Evolutionary conservation across 2,888 invertebrate species (phyloP), one percentile per base, ranked within the genome.

Genomic region (Napeogenes sylphis): DNA sequence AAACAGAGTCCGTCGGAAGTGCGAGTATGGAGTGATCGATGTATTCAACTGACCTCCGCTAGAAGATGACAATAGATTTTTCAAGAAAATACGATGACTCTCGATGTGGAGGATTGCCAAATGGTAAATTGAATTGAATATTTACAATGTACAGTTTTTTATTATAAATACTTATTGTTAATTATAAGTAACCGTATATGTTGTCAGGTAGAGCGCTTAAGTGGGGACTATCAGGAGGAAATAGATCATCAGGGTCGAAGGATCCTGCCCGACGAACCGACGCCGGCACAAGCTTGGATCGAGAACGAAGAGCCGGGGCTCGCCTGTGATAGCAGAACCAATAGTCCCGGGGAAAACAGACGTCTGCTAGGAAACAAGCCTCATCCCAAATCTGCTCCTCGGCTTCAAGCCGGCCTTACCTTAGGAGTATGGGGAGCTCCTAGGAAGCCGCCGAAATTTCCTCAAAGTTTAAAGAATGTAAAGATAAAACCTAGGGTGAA

Each of bases 331-430:
- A 74, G 75, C 66, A 66, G 74, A 47, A 71, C 73, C 38, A 74
- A 73, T 66, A 83, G 83, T 62, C 82, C 84, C 3, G 85, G 81
- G 30, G 87, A 87, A 71, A 81, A 75, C 72, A 76, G 78, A 51
- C 75, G 83, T 5, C 77, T 88, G 46, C 80, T 87, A 6, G 72
- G 72, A 14, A 70, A 70, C 30, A 67, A 63, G 14, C 68, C 58
- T 56, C 70, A 38, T 47, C 72, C 63, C 58, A 70, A 56, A 74
- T 70, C 63, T 66, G 72, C 51, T 65, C 75, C 81, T 0, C 75
- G 75, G 0, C 74, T 86, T 2, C 86, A 87, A 63, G 78, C 83
- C 3, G 87, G 84, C 2, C 76, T 86, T 47, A 83, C 85, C 0
- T 76, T 86, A 12, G 82, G 74, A 45, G 85, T 73, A 66, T 81